These are phyloP conservation scores for Dryadula phaetusa DNA, from an alignment of 2,888 invertebrate species.

Conservation along the genomic window DNA sequence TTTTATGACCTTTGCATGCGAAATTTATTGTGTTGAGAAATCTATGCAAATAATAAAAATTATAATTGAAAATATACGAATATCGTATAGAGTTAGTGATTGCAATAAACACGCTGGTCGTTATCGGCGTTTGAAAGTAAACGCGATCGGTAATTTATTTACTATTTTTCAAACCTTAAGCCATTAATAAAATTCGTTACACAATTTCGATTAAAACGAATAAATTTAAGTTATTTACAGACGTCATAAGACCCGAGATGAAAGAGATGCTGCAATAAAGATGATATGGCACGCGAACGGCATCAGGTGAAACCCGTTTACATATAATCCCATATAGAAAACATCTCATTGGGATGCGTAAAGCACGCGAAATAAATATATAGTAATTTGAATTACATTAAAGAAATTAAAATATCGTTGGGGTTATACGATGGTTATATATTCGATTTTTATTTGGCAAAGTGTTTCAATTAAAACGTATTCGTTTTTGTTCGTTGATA, in stretches of 20 bases:
- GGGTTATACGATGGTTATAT: neutral
- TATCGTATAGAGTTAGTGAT: neutral
- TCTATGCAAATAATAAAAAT: constrained; percentile 24
- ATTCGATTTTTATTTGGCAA: neutral
- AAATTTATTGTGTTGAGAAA: constrained; percentile 13
- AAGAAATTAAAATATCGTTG: neutral
- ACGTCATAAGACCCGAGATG: neutral
- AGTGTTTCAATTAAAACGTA: too few relatives aligned
- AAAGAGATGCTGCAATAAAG: constrained; percentile 1
- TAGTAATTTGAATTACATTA: constrained; percentile 6
- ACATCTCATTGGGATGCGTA: constrained; percentile 17
- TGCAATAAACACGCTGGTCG: neutral
- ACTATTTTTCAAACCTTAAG: too few relatives aligned
- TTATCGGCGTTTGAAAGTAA: too few relatives aligned
- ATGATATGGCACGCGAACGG: constrained; percentile 1
- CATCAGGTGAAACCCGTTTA: constrained; percentile 20
- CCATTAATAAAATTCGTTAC: neutral
- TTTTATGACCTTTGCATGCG: constrained; percentile 46
- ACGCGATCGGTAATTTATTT: too few relatives aligned
- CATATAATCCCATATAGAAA: constrained; percentile 12
- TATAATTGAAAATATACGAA: constrained; percentile 6
- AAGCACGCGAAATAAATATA: constrained; percentile 8
- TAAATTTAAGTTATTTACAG: neutral
- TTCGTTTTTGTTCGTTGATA: too few relatives aligned
- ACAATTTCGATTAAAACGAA: neutral